Evolutionary conservation across 2,888 invertebrate genomes (phyloP).

Genomic region (Drosophila buzzatii): DNA sequence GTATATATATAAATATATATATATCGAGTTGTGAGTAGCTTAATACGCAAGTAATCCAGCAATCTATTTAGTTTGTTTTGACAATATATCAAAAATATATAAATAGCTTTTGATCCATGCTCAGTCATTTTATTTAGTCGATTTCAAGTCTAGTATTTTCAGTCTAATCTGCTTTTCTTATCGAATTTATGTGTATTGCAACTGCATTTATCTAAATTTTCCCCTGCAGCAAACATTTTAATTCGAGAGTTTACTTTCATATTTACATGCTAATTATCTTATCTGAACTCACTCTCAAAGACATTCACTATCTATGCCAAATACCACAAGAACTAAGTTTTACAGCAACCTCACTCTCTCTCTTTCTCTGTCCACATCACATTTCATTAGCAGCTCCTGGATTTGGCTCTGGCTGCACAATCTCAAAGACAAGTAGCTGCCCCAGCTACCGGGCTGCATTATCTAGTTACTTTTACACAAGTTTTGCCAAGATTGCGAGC

Average conservation of each 20-base stretch:
- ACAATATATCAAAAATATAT: too few relatives aligned
- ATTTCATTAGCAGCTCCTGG: conserved; percentile 42
- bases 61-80: too few relatives aligned
- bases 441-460: conserved; percentile 57
- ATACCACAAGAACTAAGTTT: conserved; percentile 8
- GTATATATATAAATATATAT: too few relatives aligned
- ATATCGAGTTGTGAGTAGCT: too few relatives aligned
- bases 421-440: conserved; percentile 21
- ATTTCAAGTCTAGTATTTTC: too few relatives aligned
- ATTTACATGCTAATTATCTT: conserved; percentile 24
- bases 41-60: too few relatives aligned
- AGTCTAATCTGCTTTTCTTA: neutral
- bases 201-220: neutral
- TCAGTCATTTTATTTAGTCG: too few relatives aligned
- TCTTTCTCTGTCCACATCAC: conserved; percentile 11
- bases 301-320: conserved; percentile 8
- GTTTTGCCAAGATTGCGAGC: conserved; percentile 71
- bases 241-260: neutral
- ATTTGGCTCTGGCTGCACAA: conserved; percentile 18
- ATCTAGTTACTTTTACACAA: conserved; percentile 74
- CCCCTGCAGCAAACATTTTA: neutral
- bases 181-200: neutral
- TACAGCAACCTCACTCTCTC: neutral
- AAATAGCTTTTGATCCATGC: too few relatives aligned
- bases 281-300: conserved; percentile 10